A percentile compares a stretch with the other conserved stretches of the same genome.
These are phyloP conservation scores for Papilio gigon DNA, from an alignment of 2,888 invertebrate genomes.

Conservation along the genomic window DNA sequence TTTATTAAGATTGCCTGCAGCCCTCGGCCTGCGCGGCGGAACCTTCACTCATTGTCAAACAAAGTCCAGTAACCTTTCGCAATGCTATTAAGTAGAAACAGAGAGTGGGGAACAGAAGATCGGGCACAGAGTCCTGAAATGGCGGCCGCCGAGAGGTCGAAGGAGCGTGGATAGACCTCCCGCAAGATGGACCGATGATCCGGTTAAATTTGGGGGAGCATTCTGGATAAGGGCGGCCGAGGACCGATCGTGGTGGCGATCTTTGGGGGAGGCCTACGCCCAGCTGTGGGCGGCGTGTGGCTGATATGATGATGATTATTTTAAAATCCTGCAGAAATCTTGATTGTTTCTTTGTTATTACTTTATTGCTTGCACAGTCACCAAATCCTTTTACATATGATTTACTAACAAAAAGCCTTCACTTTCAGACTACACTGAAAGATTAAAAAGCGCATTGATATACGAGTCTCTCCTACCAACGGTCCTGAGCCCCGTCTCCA, in stretches of 20 bases:
- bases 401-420: neutral
- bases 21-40: neutral
- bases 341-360: neutral
- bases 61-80: neutral
- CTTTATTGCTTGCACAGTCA: neutral
- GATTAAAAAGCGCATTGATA: slow-evolving; percentile 24
- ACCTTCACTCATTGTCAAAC: slow-evolving; percentile 14
- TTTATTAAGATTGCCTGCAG: slow-evolving; percentile 40
- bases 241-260: no score
- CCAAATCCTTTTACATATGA: neutral
- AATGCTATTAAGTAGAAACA: neutral
- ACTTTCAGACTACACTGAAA: slow-evolving; percentile 11
- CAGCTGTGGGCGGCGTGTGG: no score
- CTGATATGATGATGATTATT: no score
- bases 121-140: no score
- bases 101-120: no score
- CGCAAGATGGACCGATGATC: no score
- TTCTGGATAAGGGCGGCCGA: no score
- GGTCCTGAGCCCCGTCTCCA: slow-evolving; percentile 13
- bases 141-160: no score
- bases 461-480: neutral
- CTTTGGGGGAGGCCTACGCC: no score
- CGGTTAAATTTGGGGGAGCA: no score
- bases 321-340: no score
- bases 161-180: no score